These are phyloP conservation scores for Toxostoma redivivum DNA, from an alignment of 2,113 vertebrate species.

Conservation along the genomic window DNA sequence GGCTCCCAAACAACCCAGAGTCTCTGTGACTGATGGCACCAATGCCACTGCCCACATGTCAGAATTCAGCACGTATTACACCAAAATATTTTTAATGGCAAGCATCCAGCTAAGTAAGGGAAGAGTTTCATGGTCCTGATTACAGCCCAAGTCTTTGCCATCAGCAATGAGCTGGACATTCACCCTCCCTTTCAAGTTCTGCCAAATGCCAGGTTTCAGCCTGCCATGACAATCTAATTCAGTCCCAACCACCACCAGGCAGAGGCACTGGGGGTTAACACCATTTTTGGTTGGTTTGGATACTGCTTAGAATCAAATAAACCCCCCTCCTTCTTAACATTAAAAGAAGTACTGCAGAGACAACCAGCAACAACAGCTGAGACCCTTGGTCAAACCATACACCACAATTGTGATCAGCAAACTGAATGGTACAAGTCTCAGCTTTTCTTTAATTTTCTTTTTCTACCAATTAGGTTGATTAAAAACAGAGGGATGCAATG, in stretches of 20 bases:
- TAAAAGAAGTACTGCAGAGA: background rate
- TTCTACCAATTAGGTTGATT: background rate
- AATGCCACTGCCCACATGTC: background rate
- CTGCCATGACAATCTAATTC: background rate
- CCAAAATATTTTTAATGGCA: background rate
- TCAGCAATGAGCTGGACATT: background rate
- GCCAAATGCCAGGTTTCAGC: background rate
- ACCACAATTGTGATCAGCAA: background rate
- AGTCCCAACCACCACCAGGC: background rate
- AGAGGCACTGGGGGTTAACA: background rate
- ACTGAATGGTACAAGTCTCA: background rate
- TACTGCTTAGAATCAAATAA: background rate
- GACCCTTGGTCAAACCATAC: background rate
- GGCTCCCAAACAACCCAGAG: background rate
- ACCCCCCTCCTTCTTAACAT: background rate
- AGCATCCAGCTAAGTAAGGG: background rate
- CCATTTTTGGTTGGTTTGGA: background rate
- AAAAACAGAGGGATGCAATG: background rate
- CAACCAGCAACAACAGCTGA: background rate
- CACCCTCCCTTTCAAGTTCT: background rate
- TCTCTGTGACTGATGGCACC: background rate
- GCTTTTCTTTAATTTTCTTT: background rate
- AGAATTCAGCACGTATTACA: background rate
- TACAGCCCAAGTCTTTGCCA: background rate
- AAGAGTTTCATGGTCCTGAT: background rate